Evolutionary conservation across 2,888 invertebrate genomes (phyloP).

Genomic region (Eurois occulta): DNA sequence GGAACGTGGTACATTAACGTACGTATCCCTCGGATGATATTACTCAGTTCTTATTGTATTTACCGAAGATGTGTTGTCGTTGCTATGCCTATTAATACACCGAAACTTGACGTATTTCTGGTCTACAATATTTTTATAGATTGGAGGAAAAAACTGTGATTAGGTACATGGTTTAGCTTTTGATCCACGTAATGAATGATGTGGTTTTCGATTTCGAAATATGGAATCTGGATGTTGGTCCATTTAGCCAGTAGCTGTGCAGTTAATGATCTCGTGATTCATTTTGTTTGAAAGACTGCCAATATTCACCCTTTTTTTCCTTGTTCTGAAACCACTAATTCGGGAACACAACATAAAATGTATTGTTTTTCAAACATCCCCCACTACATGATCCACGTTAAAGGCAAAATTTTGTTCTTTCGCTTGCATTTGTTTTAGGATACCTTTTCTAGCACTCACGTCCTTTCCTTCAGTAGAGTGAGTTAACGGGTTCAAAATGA

Average conservation of each 20-base stretch:
- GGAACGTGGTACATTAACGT: slow-evolving; percentile 44
- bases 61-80: slow-evolving; percentile 25
- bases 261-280: background rate
- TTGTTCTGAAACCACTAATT: background rate
- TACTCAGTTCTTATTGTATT: slow-evolving; percentile 52
- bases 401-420: background rate
- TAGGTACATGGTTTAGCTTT: background rate
- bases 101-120: background rate
- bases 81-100: slow-evolving; percentile 10
- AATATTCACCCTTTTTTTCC: background rate
- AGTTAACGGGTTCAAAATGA: background rate
- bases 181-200: background rate
- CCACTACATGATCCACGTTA: background rate
- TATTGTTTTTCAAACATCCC: background rate
- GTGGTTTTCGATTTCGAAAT: background rate
- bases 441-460: background rate
- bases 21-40: slow-evolving; percentile 49
- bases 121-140: background rate
- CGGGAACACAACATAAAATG: background rate
- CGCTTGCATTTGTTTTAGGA: background rate
- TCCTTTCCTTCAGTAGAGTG: background rate
- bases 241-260: too few species aligned
- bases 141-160: background rate
- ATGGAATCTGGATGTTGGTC: background rate
- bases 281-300: background rate